Evolutionary conservation across 2,113 vertebrate species (phyloP).

Genomic region (Chascanopsetta lugubris): DNA sequence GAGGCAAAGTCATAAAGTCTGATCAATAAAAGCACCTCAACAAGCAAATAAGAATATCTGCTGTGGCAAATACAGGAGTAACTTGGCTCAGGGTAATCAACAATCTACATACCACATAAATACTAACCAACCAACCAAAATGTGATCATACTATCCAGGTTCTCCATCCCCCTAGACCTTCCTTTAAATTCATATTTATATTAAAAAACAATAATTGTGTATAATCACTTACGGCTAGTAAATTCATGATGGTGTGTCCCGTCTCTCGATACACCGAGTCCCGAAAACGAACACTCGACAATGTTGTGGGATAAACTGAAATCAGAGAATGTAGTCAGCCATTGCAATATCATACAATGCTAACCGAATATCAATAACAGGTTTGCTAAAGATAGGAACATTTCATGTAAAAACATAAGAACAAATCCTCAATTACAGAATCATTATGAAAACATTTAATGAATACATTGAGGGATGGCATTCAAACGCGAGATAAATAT

Average conservation of each 20-base stretch:
- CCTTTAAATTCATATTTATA: too few species aligned
- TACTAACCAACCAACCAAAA: too few species aligned
- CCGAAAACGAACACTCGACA: slow-evolving; percentile 87
- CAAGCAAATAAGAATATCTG: too few species aligned
- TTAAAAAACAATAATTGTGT: too few species aligned
- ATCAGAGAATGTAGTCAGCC: not conserved
- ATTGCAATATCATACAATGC: not conserved
- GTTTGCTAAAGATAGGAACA: too few species aligned
- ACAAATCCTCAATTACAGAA: not conserved
- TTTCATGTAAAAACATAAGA: too few species aligned
- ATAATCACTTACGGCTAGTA: slow-evolving; percentile 94
- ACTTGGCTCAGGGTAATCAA: too few species aligned
- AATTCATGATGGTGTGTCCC: slow-evolving; percentile 94
- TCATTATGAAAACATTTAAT: not conserved
- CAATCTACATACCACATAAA: too few species aligned
- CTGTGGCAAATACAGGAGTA: too few species aligned
- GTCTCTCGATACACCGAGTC: slow-evolving; percentile 90
- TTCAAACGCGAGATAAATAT: not conserved
- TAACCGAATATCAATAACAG: too few species aligned
- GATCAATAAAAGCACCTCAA: not conserved
- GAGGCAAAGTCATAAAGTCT: not conserved
- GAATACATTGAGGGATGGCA: not conserved
- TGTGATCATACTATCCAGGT: too few species aligned
- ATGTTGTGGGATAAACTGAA: slow-evolving; percentile 86
- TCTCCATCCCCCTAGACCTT: too few species aligned